Conservation (phyloP, 2,888 invertebrate genomes). For the Leucophenga maculata region DNA sequence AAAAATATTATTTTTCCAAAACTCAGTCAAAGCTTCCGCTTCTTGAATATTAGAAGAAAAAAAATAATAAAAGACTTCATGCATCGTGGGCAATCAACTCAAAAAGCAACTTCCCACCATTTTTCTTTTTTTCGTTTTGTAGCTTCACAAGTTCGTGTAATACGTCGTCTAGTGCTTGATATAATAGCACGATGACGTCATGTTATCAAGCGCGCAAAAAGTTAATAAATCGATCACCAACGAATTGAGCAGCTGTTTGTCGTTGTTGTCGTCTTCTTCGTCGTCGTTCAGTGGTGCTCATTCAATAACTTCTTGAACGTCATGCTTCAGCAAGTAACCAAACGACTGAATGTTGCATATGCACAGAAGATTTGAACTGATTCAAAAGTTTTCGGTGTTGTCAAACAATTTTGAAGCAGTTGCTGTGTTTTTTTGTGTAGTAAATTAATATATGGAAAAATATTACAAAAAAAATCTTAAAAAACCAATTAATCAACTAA, state of each 20-base stretch:
- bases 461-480: too few species aligned
- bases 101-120: constrained; percentile 21
- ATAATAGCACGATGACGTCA: constrained; percentile 23
- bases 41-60: constrained; percentile 26
- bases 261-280: constrained; percentile 26
- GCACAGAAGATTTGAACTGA: neutral
- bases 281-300: constrained; percentile 30
- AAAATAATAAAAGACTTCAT: constrained; percentile 6
- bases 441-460: too few species aligned
- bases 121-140: neutral
- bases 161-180: neutral
- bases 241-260: constrained; percentile 45
- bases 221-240: constrained; percentile 64
- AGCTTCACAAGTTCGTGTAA: neutral
- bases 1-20: constrained; percentile 3
- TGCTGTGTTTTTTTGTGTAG: too few species aligned
- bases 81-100: too few species aligned
- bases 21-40: constrained; percentile 57
- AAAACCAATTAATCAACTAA: too few species aligned
- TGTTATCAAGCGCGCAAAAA: constrained; percentile 36
- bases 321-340: constrained; percentile 4
- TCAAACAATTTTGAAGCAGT: too few species aligned
- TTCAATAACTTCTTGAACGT: neutral
- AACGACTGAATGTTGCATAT: neutral
- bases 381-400: neutral